Base-by-base conservation (phyloP, 1,140 invertebrate genomes). In the Teleopsis dalmanni region DNA sequence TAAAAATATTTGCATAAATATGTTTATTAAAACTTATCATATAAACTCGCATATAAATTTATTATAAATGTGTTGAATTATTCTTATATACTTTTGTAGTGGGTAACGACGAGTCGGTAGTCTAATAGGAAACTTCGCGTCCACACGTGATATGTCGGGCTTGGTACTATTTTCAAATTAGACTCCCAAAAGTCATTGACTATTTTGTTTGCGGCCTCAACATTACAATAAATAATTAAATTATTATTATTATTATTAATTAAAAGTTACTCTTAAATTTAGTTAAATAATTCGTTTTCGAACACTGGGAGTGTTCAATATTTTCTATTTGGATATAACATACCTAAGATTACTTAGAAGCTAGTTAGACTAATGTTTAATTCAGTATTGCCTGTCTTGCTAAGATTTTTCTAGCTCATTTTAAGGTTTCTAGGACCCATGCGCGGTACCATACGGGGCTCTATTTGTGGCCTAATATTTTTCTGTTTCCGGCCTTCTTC, bases 181-280 rank as follows among this genome's bases (percentile, higher is more conserved):
- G 65, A 69, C 62, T 69, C 62, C 53, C 65, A 69, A 69, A 66
- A 67, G 59, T 57, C 56, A 29, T 50, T n/a, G n/a, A n/a, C n/a
- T n/a, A n/a, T n/a, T n/a, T n/a, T n/a, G n/a, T n/a, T n/a, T n/a
- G n/a, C n/a, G n/a, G n/a, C n/a, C n/a, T n/a, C n/a, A n/a, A n/a
- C n/a, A n/a, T n/a, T n/a, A n/a, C n/a, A n/a, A n/a, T n/a, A n/a
- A n/a, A n/a, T n/a, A n/a, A n/a, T n/a, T n/a, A n/a, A n/a, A n/a
- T n/a, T n/a, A n/a, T n/a, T n/a, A n/a, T n/a, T n/a, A n/a, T n/a
- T n/a, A n/a, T n/a, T n/a, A n/a, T n/a, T n/a, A n/a, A n/a, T n/a
- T n/a, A n/a, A n/a, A n/a, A n/a, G n/a, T n/a, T n/a, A n/a, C n/a
- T n/a, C n/a, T n/a, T n/a, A n/a, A n/a, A n/a, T n/a, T n/a, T n/a